These are phyloP conservation scores for Spheniscus humboldti DNA, from an alignment of 2,797 vertebrate species.

Conservation along the genomic window DNA sequence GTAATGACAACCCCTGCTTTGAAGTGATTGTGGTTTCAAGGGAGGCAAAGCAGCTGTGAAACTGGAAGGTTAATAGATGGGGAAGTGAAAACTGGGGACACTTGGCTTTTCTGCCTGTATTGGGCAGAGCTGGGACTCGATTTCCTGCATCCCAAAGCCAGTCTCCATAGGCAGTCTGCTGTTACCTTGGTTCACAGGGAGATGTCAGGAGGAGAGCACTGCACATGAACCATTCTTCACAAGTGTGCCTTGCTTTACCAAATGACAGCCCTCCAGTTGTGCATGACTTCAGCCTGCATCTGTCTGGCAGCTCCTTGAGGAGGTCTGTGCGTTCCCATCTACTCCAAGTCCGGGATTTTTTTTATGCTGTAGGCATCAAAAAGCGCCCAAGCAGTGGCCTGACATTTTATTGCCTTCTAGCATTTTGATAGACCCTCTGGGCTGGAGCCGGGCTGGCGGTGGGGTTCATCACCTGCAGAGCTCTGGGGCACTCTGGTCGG, in stretches of 20 bases:
- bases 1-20: not conserved
- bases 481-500: rapidly evolving
- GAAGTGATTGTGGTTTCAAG: not conserved
- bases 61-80: not conserved
- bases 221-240: rapidly evolving
- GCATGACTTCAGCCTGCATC: not conserved
- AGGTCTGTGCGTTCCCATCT: not conserved
- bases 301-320: not conserved
- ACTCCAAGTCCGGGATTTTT: too few species aligned
- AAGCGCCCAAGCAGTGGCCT: not conserved
- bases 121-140: not conserved
- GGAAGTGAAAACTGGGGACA: not conserved
- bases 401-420: not conserved
- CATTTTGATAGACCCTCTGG: not conserved
- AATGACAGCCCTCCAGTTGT: too few species aligned
- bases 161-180: rapidly evolving
- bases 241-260: rapidly evolving
- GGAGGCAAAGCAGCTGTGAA: not conserved
- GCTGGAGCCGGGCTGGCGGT: not conserved
- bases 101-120: not conserved
- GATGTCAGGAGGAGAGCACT: not conserved
- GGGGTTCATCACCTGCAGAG: not conserved
- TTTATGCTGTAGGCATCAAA: too few species aligned
- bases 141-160: too few species aligned
- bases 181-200: not conserved